Evolutionary conservation across 1,140 invertebrate genomes (phyloP).

Genomic region (Manduca sexta): DNA sequence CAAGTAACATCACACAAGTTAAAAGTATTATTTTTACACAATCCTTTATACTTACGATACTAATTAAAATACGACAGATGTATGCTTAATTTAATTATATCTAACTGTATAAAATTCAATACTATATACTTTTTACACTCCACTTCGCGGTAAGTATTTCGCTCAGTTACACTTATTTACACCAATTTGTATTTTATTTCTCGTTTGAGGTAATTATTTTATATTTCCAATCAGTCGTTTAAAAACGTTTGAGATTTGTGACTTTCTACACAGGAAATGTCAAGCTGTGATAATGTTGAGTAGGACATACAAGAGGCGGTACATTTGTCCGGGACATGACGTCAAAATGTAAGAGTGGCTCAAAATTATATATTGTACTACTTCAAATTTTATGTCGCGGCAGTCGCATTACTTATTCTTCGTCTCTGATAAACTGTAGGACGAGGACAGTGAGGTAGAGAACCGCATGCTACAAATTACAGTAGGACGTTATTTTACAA

Average conservation of each 20-base stretch:
- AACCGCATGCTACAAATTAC: too few relatives aligned
- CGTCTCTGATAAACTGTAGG: too few relatives aligned
- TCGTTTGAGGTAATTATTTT: neutral
- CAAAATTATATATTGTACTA: too few relatives aligned
- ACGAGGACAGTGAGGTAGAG: too few relatives aligned
- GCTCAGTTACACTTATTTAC: conserved; percentile 1
- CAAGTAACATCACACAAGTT: conserved; percentile 14
- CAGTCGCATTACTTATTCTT: too few relatives aligned
- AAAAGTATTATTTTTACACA: conserved; percentile 9
- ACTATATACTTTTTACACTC: conserved; percentile 10
- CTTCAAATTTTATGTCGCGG: too few relatives aligned
- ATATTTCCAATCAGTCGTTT: neutral
- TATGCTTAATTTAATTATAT: neutral
- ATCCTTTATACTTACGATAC: neutral
- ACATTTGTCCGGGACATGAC: too few relatives aligned
- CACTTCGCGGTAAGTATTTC: neutral
- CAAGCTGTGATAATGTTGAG: too few relatives aligned
- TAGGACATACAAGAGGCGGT: too few relatives aligned
- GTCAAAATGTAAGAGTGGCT: too few relatives aligned
- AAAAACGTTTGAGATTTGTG: neutral
- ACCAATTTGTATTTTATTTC: conserved; percentile 1
- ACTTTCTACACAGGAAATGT: too few relatives aligned
- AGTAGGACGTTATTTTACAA: too few relatives aligned
- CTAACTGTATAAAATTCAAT: conserved; percentile 19
- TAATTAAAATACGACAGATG: neutral